phyloP scores from a whole-genome alignment of 2,797 vertebrate species.

The Gymnopithys bicolor region DNA sequence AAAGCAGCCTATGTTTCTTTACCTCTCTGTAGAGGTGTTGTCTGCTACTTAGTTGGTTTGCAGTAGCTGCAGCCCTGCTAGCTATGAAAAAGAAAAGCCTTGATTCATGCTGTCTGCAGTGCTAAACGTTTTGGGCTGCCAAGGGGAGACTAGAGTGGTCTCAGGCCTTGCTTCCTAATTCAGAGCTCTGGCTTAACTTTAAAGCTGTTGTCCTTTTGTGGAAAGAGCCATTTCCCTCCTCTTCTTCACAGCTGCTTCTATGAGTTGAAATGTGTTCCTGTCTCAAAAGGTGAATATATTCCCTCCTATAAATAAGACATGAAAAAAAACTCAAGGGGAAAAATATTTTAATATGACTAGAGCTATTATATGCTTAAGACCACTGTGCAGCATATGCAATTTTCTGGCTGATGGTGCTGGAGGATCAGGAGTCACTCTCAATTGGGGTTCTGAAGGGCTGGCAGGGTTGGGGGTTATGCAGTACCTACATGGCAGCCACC shows the following conservation, averaged over 20 bases:
- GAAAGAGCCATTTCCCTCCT: background rate
- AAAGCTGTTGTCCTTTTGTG: background rate
- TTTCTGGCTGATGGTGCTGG: background rate
- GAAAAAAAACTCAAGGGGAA: background rate
- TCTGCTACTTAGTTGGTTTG: background rate
- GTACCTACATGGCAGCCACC: background rate
- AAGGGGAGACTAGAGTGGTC: background rate
- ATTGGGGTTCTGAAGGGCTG: background rate
- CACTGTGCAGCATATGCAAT: background rate
- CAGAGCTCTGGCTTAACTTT: background rate
- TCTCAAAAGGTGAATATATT: background rate
- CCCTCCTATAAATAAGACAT: background rate
- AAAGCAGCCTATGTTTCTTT: background rate
- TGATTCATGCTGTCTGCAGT: background rate
- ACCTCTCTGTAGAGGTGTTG: background rate
- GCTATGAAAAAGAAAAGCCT: background rate
- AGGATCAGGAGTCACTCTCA: background rate
- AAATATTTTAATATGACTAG: background rate
- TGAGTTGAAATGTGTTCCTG: background rate
- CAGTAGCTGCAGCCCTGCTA: background rate
- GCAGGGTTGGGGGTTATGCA: background rate
- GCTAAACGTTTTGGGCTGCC: background rate
- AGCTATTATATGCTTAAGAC: background rate
- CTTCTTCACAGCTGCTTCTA: background rate
- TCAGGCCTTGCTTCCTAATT: background rate